A percentile compares a stretch with the other conserved stretches of the same genome.
Evolutionary conservation across 2,113 vertebrate genomes (phyloP).

Genomic region (Marmota flaviventris): DNA sequence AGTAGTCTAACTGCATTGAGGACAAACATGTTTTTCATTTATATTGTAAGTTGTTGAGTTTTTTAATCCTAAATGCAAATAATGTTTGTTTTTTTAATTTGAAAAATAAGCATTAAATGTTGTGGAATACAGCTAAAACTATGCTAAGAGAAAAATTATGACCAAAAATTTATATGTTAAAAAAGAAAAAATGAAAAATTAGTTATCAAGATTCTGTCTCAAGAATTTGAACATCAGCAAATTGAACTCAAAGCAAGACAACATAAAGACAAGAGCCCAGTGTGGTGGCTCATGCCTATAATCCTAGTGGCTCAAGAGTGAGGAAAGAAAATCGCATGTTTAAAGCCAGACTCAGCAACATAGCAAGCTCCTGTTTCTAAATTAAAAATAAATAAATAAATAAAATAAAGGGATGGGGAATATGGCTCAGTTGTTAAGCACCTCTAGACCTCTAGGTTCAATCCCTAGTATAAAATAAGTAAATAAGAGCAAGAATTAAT

Average conservation of each 20-base stretch:
- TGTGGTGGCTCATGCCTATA: too few relatives aligned
- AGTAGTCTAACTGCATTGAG: background rate
- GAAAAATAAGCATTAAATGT: constrained; percentile 13
- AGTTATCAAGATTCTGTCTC: background rate
- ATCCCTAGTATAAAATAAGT: too few relatives aligned
- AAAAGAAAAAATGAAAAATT: background rate
- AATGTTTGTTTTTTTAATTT: background rate
- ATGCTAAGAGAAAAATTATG: constrained; percentile 22
- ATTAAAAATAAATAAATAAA: too few relatives aligned
- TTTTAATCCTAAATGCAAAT: constrained; percentile 8
- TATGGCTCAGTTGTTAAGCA: too few relatives aligned
- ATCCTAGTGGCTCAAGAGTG: too few relatives aligned
- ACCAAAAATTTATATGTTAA: background rate
- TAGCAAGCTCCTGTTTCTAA: too few relatives aligned
- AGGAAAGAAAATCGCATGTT: too few relatives aligned
- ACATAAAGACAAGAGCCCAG: background rate
- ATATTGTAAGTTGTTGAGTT: background rate
- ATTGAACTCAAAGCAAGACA: constrained; percentile 1
- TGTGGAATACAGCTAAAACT: background rate
- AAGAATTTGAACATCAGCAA: constrained; percentile 42
- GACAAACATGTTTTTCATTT: background rate
- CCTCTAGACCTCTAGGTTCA: too few relatives aligned
- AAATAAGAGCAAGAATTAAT: constrained; percentile 31
- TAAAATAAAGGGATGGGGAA: too few relatives aligned
- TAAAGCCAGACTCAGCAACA: too few relatives aligned